Percentiles rank a stretch among this genome's conserved stretches.
Conservation (phyloP, 2,113 vertebrate species). For the Jacana jacana region DNA sequence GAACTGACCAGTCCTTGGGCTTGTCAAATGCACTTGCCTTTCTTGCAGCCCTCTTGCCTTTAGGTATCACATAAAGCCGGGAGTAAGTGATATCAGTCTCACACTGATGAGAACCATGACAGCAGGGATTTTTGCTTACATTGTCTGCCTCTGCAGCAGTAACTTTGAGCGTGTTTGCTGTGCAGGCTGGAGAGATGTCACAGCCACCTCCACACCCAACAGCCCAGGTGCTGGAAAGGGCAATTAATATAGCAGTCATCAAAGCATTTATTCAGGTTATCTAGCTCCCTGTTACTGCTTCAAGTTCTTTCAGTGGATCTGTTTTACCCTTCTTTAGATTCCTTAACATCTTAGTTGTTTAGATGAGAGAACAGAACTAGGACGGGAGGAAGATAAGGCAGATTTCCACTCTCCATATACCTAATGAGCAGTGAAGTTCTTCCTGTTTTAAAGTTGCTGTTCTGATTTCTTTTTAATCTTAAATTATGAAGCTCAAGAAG, state of each 20-base stretch:
- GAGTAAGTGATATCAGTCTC: neutral
- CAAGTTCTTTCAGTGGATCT: neutral
- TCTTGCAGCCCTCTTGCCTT: neutral
- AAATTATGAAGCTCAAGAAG: neutral
- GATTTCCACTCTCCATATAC: neutral
- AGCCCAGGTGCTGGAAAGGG: neutral
- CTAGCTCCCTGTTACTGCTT: neutral
- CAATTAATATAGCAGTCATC: neutral
- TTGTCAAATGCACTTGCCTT: neutral
- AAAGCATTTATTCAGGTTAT: neutral
- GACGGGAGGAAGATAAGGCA: neutral
- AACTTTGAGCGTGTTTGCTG: accelerated
- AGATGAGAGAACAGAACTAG: neutral
- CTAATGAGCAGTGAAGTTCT: neutral
- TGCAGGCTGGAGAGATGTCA: neutral
- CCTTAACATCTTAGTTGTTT: neutral
- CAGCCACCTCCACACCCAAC: neutral
- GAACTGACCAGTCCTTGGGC: neutral
- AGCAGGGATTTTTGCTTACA: neutral
- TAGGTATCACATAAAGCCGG: neutral
- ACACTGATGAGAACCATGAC: neutral
- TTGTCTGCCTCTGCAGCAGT: neutral
- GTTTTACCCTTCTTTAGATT: neutral
- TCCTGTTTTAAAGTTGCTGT: neutral
- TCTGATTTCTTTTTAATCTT: neutral